phyloP scores from a whole-genome alignment of 1,140 invertebrate genomes.

The Drosophila erecta region DNA sequence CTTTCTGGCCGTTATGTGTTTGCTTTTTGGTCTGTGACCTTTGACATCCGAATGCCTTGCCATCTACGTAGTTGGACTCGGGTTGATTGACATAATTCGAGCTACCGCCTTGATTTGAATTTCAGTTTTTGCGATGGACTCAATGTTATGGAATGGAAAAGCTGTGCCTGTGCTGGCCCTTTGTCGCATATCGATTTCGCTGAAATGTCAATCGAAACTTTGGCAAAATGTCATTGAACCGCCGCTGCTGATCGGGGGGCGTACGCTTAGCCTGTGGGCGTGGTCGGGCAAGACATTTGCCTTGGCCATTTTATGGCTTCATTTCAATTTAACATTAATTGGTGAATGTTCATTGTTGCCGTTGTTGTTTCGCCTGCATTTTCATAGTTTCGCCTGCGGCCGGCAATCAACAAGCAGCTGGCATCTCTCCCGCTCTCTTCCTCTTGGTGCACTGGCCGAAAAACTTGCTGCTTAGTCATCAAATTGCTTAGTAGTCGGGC shows the following conservation, averaged over 20 bases:
- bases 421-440: slow-evolving; percentile 13
- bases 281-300: slow-evolving; percentile 5
- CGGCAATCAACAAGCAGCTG: slow-evolving; percentile 47
- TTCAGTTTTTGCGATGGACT: slow-evolving; percentile 1
- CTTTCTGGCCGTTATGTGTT: slow-evolving; percentile 22
- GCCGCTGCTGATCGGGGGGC: slow-evolving; percentile 12
- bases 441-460: slow-evolving; percentile 3
- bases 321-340: slow-evolving; percentile 78
- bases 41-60: slow-evolving; percentile 36
- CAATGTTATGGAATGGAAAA: neutral
- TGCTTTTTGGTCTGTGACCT: slow-evolving; percentile 47
- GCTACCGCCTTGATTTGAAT: slow-evolving; percentile 22
- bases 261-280: slow-evolving; percentile 18
- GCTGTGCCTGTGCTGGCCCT: neutral
- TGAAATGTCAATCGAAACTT: slow-evolving; percentile 36
- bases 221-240: slow-evolving; percentile 65
- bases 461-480: neutral
- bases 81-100: slow-evolving; percentile 51
- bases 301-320: slow-evolving; percentile 64
- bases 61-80: neutral
- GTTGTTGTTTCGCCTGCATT: slow-evolving; percentile 34
- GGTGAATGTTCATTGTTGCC: slow-evolving; percentile 44
- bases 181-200: slow-evolving; percentile 31
- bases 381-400: slow-evolving; percentile 50
- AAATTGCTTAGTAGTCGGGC: too few species aligned